phyloP scores from a whole-genome alignment of 2,888 invertebrate species.

The Mythimna vitellina region DNA sequence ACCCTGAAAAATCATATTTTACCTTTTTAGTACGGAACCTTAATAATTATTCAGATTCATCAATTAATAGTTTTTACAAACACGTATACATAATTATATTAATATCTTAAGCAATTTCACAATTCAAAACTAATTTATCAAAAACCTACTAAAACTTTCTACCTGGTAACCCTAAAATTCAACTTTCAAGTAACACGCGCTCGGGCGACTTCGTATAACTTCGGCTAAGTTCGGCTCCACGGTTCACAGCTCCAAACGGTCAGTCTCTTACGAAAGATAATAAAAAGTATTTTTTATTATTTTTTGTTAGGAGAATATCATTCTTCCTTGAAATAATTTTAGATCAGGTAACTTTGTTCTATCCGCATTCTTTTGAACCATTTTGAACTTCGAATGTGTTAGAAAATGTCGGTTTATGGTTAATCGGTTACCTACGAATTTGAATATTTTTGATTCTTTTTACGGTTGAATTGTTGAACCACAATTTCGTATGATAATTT shows the following conservation, averaged over 20 bases:
- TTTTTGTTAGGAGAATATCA: conserved; percentile 58
- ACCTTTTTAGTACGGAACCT: no score
- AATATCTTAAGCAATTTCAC: neutral
- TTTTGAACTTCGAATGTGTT: conserved; percentile 24
- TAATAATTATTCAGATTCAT: no score
- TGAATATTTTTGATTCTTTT: conserved; percentile 20
- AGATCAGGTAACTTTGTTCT: conserved; percentile 55
- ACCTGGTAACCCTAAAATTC: conserved; percentile 69
- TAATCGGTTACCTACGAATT: neutral
- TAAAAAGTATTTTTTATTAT: conserved; percentile 67
- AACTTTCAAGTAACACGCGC: conserved; percentile 74
- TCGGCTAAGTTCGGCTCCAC: conserved; percentile 63
- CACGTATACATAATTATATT: no score
- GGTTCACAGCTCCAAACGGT: conserved; percentile 73
- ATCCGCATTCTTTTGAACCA: conserved; percentile 42
- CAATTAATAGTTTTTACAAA: no score
- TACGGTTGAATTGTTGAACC: conserved; percentile 7
- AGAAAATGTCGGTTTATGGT: conserved; percentile 19
- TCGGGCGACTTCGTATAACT: conserved; percentile 63
- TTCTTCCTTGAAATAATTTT: conserved; percentile 52
- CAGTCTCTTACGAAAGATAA: conserved; percentile 68
- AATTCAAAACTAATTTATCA: neutral
- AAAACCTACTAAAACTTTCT: conserved; percentile 23
- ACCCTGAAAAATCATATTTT: no score
- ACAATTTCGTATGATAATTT: neutral